Base-by-base conservation (phyloP, 2,113 vertebrate species). In the Crypturellus undulatus region DNA sequence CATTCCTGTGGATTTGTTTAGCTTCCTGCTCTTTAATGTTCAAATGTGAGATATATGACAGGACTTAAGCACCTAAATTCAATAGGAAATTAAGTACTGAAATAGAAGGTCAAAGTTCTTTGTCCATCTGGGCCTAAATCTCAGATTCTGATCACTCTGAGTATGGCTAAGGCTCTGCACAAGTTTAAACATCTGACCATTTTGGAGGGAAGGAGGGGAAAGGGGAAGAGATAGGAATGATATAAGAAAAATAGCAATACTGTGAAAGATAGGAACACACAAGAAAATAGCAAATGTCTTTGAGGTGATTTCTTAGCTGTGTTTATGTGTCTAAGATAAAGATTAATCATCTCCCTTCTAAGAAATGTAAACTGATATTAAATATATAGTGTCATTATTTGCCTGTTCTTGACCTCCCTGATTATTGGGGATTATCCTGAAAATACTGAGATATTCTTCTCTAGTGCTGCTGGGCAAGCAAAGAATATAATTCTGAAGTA, bases 401-500 rank as follows among this genome's bases (percentile, higher is more conserved):
- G 20, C 9, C 28, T 19, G 38, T 60, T 75, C 22, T 78, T 86
- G 56, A 75, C 59, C 24, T 43, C 28, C 4, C 1, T 22, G 34
- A 3, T 65, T 89, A 52, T 62, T 49, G 20, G 18, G 24, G 85
- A 73, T 94, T 82, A 51, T 52, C 34, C 22, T 84, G 47, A 25
- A 90, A 84, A 83, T 89, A 30, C 45, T 72, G n/a, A 80, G 24
- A 22, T 81, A 16, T 22, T 65, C 30, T 45, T 81, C 71, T 36
- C 13, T 91, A 89, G 71, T 82, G 38, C 20, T 67, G 1, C 79
- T 94, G 63, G 62, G 77, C 38, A 94, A 92, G 63, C 54, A 26
- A 15, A 75, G 40, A 81, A 22, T 82, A 90, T 92, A 70, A 92
- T 84, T 90, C 89, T 91, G 88, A 84, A 97, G 92, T 90, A 95